Evolutionary conservation across 2,888 invertebrate genomes (phyloP), one percentile per base, ranked within the genome.

Genomic region (Tupiocoris notatus): DNA sequence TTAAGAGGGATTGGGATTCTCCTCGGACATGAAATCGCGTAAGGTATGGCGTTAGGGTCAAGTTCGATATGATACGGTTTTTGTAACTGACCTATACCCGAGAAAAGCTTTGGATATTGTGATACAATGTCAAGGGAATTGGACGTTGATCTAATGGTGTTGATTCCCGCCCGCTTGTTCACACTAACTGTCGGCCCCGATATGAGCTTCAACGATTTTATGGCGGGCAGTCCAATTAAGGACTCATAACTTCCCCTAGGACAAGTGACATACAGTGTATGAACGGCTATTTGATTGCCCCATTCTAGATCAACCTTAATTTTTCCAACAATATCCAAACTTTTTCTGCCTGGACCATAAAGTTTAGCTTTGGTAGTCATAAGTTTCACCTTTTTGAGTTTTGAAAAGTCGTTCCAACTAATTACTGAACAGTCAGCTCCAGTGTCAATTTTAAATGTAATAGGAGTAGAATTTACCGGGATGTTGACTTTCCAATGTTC

Each of bases 361-460:
- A 73, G 39, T 18, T 25, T 73, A 22, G 24, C 20, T 17, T 25
- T 63, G 12, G 62, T 39, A 12, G 6, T 39, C 39, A 39, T 7
- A 39, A 39, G 12, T 39, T 39, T 39, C 23, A 12, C 25, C 25
- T 12, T 17, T 20, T 16, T 22, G 9, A 73, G 22, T 62, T 73
- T 73, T 9, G 16, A 18, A 17, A 1, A 59, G 21, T 62, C 21
- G 1, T 3, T 3, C 54, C 61, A 54, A 6, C 25, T 25, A 1
- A 73, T 12, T 7, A 73, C 62, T 6, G 62, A 62, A 21, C 61
- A 61, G 24, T 73, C 73, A 9, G 73, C 73, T 2, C 61, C 73
- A 1, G 73, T 73, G 24, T 73, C 73, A 1, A 73, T 25, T 20
- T 73, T 73, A 12, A 23, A 62, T 25, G 39, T 25, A 3, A 73